Evolutionary conservation across 1,140 invertebrate species (phyloP), one percentile per base, ranked within the genome.

Genomic region (Magallana gigas): DNA sequence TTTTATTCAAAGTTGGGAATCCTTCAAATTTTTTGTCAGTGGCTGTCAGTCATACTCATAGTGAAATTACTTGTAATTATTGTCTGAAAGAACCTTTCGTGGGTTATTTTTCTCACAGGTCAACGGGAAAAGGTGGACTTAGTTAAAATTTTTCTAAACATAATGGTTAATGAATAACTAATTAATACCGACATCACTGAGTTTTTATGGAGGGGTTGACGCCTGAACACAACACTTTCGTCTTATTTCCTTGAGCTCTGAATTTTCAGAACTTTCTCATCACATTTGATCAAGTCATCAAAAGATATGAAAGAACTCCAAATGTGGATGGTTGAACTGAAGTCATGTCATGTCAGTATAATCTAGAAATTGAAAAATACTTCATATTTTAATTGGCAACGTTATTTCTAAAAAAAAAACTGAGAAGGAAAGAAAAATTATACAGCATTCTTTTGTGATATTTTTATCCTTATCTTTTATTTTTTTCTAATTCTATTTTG

Each of bases 11-110:
- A 76, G 68, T 29, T 76, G 68, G 23, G 8, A 76, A 76, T 29
- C 68, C 68, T 76, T 76, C 68, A 76, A 76, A 36, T 11, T 76
- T 76, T 76, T 18, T 76, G 68, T 76, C 68, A 76, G 11, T 76
- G 68, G 12, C 23, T 29, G 68, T 76, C 68, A 18, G 68, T 76
- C 68, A 76, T 29, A 29, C 29, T 29, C 68, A 36, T 23, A 29
- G 5, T 36, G 68, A 76, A 36, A 76, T 76, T 76, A 76, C 68
- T 12, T 76, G 23, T 76, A 29, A 76, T 76, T 29, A 76, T 76
- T 76, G 68, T 76, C 23, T 29, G 23, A 36, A 76, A 76, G 18
- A 29, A 29, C 23, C 36, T 76, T 23, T 29, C 68, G 68, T 76
- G 29, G 68, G 68, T 18, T 18, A 76, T 76, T 76, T 76, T 76